Evolutionary conservation across 2,888 invertebrate species (phyloP), one percentile per base, ranked within the genome.

Genomic region (Galerucella pusilla): DNA sequence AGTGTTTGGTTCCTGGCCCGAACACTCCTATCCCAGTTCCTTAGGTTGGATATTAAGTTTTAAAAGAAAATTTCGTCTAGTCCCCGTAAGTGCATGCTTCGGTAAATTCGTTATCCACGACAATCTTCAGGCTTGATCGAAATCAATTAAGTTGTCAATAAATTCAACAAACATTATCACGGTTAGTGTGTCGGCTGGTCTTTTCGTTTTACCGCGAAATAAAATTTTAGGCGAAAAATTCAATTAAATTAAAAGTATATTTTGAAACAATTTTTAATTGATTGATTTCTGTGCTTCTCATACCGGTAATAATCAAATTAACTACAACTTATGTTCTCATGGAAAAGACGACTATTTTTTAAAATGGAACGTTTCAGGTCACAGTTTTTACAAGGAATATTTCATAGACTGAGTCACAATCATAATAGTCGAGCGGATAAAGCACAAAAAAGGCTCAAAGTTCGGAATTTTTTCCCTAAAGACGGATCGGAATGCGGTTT

Each of bases 101-200:
- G 28, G 25, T 65, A 75, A 77, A 75, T 80, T 78, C 68, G 79
- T 78, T 77, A 71, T 77, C 73, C 80, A 77, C 77, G 79, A 78
- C 71, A 61, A 72, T 67, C 52, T 73, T 73, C 68, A 69, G 60
- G 75, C 70, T 68, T 57, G 65, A 72, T 77, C 75, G 61, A 75
- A 72, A 78, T 76, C 77, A 75, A 78, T 79, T 77, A 77, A 60
- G 57, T 69, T 75, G 75, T 75, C 75, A 71, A 73, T 75, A 72
- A 71, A 75, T 75, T 76, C 71, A 76, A 71, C 68, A 76, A 73
- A 73, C 46, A 72, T 75, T 59, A 60, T 69, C 68, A 72, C 72
- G 71, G 65, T 70, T 28, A 64, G 42, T 28, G 60, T 70, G 49
- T 65, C 54, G 57, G 42, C 42, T 67, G 71, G 68, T 71, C 16